Evolutionary conservation across 2,113 vertebrate genomes (phyloP).

Genomic region (Alouatta palliata): DNA sequence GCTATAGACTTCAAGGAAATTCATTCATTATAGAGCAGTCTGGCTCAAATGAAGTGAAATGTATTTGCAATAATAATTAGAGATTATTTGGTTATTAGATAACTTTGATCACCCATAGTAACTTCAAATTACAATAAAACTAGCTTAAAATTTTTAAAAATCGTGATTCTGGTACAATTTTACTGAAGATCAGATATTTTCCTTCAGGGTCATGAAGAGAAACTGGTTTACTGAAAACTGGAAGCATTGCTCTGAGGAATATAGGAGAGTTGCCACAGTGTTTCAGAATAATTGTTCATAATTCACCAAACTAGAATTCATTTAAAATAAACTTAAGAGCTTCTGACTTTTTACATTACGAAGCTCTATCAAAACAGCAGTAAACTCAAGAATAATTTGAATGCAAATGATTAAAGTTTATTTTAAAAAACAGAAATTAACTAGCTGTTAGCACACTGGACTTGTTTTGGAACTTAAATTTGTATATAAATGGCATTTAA

Average conservation of each 20-base stretch:
- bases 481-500: conserved; percentile 9
- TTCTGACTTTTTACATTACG: conserved; percentile 38
- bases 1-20: not conserved
- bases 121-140: not conserved
- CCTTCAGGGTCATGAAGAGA: not conserved
- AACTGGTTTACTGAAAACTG: not conserved
- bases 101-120: not conserved
- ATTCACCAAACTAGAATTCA: not conserved
- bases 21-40: conserved; percentile 13
- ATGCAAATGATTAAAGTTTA: not conserved
- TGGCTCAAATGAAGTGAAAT: not conserved
- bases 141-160: conserved; percentile 8
- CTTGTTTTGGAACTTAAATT: not conserved
- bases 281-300: not conserved
- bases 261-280: not conserved
- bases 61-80: not conserved
- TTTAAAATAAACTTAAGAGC: conserved; percentile 23
- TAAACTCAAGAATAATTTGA: conserved; percentile 31
- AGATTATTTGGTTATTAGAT: not conserved
- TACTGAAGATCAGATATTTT: not conserved
- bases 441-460: not conserved
- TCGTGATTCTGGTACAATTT: not conserved
- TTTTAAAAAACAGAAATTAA: not conserved
- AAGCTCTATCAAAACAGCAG: not conserved
- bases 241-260: not conserved